Evolutionary conservation across 2,113 vertebrate species (phyloP).

Genomic region (Aegotheles bennettii): DNA sequence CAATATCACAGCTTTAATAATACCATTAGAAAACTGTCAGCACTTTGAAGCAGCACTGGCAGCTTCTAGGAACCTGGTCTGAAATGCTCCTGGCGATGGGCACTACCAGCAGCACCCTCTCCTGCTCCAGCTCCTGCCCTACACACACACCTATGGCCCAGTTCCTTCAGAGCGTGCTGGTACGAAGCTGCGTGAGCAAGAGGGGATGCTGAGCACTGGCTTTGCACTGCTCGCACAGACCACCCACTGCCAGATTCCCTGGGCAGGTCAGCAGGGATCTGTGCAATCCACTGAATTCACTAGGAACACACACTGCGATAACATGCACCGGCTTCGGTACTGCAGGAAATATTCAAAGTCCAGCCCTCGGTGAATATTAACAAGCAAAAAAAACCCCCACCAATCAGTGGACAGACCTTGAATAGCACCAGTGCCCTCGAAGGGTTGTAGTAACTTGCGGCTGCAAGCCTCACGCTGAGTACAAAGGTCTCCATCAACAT

Average conservation of each 20-base stretch:
- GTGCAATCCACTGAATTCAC: background rate
- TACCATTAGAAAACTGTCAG: background rate
- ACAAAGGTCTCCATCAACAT: background rate
- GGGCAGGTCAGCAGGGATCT: background rate
- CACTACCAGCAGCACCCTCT: background rate
- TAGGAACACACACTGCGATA: background rate
- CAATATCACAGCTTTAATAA: background rate
- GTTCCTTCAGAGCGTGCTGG: accelerated
- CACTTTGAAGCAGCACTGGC: background rate
- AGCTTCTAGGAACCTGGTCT: background rate
- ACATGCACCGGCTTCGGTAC: background rate
- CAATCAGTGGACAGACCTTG: background rate
- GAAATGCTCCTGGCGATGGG: background rate
- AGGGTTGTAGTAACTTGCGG: background rate
- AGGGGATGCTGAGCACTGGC: background rate
- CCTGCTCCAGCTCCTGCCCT: background rate
- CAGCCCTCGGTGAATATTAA: background rate
- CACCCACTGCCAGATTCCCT: accelerated
- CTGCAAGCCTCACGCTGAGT: background rate
- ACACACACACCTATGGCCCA: accelerated
- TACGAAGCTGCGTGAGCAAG: accelerated
- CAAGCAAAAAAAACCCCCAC: no score
- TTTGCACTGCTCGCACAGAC: background rate
- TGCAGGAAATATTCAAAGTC: background rate
- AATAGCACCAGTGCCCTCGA: background rate